Conservation (phyloP, 53 echinoderm and acorn worm species). For the Echinometra lucunter region DNA sequence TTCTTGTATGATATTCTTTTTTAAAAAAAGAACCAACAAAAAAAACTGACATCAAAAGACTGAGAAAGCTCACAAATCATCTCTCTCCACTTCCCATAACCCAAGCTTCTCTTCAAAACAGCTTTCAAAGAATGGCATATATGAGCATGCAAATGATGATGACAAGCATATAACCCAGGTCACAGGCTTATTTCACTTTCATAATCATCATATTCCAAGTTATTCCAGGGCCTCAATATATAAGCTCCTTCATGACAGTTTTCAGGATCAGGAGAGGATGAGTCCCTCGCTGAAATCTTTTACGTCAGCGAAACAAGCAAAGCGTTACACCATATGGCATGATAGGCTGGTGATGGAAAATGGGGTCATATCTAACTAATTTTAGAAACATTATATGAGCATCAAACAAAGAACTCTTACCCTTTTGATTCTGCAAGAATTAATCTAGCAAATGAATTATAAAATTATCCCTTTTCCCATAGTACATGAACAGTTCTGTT, state of each 20-base stretch:
- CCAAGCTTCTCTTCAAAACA: too few relatives aligned
- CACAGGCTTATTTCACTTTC: not conserved
- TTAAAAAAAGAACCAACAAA: too few relatives aligned
- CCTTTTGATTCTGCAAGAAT: not conserved
- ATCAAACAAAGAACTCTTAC: not conserved
- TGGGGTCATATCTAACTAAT: constrained; percentile 37
- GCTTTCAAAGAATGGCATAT: not conserved
- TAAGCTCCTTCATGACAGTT: not conserved
- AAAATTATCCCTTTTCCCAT: not conserved
- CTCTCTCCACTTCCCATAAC: too few relatives aligned
- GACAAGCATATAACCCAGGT: not conserved
- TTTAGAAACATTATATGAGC: constrained; percentile 24
- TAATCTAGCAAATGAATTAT: not conserved
- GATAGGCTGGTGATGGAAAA: not conserved
- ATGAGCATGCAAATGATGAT: not conserved
- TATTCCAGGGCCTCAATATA: not conserved
- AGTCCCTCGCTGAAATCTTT: not conserved
- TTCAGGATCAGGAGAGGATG: not conserved
- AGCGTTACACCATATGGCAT: constrained; percentile 27
- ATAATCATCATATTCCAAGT: not conserved
- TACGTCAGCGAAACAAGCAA: constrained; percentile 48
- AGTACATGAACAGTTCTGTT: not conserved
- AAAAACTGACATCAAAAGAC: too few relatives aligned
- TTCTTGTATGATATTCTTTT: too few relatives aligned
- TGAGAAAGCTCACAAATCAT: too few relatives aligned